Percentiles rank a stretch among this genome's conserved stretches.
These are phyloP conservation scores for Sturmia bella DNA, from an alignment of 2,888 invertebrate species.

Conservation along the genomic window DNA sequence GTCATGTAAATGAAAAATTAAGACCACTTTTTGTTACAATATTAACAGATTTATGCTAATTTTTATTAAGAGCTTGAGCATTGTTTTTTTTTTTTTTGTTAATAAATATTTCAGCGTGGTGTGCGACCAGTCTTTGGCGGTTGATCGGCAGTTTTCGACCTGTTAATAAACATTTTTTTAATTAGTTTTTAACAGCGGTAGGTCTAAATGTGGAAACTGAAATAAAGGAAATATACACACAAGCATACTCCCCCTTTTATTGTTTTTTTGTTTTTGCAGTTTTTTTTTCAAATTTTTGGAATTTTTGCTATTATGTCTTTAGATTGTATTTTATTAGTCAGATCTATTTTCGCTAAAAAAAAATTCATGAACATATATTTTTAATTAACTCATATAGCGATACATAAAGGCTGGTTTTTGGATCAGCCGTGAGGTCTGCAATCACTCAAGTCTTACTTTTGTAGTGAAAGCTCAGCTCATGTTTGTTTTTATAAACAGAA, in stretches of 20 bases:
- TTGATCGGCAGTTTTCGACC: constrained; percentile 63
- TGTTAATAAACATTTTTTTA: constrained; percentile 74
- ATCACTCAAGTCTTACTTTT: no score
- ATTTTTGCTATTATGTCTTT: no score
- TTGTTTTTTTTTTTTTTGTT: constrained; percentile 4
- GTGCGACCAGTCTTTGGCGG: constrained; percentile 30
- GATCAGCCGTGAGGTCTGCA: no score
- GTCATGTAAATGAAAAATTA: constrained; percentile 75
- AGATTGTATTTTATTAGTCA: no score
- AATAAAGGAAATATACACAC: constrained; percentile 3
- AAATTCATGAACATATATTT: no score
- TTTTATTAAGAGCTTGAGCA: constrained; percentile 61
- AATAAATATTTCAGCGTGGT: constrained; percentile 59
- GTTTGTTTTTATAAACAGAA: no score
- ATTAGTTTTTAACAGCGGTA: constrained; percentile 77
- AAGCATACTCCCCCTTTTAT: constrained; percentile 9
- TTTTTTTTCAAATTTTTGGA: no score
- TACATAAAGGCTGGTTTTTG: no score
- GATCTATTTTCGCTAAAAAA: no score
- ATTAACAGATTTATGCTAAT: constrained; percentile 73
- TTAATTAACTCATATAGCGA: no score
- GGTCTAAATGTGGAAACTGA: constrained; percentile 55
- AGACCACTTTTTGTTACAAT: constrained; percentile 67
- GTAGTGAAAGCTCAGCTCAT: no score
- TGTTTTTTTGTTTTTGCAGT: not conserved